Conservation (phyloP, 2,113 vertebrate genomes). For the Hyperopisus bebe region DNA sequence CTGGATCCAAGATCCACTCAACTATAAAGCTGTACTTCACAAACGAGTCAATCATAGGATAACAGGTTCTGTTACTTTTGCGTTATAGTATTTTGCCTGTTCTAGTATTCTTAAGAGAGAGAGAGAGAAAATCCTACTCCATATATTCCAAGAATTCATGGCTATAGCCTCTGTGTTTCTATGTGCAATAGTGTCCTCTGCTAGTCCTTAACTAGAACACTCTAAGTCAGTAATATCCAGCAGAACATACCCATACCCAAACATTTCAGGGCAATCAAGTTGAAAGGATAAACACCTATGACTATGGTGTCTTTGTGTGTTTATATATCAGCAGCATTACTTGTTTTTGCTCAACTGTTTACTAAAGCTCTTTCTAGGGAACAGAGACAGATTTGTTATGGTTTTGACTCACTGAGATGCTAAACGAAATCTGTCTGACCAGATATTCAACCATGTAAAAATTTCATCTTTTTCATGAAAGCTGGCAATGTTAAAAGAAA, state of each 20-base stretch:
- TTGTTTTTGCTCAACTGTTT: conserved; percentile 29
- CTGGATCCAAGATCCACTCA: background rate
- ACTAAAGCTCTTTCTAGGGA: background rate
- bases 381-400: conserved; percentile 13
- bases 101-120: background rate
- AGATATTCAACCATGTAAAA: conserved; percentile 15
- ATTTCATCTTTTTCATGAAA: conserved; percentile 20
- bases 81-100: background rate
- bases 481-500: conserved; percentile 22
- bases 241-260: background rate
- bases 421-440: conserved; percentile 19
- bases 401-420: conserved; percentile 19
- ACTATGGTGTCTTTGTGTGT: conserved; percentile 38
- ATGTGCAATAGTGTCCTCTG: conserved; percentile 15
- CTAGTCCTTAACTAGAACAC: conserved; percentile 9
- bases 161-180: background rate
- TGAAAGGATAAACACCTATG: conserved; percentile 6
- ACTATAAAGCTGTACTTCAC: background rate
- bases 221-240: background rate
- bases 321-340: conserved; percentile 32
- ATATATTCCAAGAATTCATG: background rate
- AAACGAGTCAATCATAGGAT: background rate
- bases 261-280: background rate
- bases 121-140: background rate
- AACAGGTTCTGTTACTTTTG: background rate